phyloP scores from a whole-genome alignment of 2,113 vertebrate species.

The Atherinomorus stipes region DNA sequence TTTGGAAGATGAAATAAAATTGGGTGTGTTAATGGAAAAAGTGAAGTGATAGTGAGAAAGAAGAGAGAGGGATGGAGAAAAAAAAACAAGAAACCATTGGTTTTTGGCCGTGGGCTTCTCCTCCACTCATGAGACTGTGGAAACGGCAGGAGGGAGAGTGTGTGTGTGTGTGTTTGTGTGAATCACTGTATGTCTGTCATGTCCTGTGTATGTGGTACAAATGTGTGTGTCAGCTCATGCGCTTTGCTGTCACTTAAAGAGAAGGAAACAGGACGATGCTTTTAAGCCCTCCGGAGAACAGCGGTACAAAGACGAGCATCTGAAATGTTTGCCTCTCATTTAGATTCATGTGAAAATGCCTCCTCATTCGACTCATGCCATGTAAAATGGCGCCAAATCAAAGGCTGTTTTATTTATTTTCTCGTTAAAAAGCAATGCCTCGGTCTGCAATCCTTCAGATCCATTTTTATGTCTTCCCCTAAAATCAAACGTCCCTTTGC shows the following conservation, averaged over 20 bases:
- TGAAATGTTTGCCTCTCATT: slow-evolving; percentile 65
- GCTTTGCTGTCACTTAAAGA: slow-evolving; percentile 69
- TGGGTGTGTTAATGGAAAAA: slow-evolving; percentile 59
- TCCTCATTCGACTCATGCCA: slow-evolving; percentile 56
- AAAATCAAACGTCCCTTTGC: slow-evolving; percentile 65
- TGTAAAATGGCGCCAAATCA: slow-evolving; percentile 66
- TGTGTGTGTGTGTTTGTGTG: slow-evolving; percentile 31
- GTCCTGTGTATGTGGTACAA: slow-evolving; percentile 26
- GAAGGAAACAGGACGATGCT: slow-evolving; percentile 55
- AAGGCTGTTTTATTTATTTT: slow-evolving; percentile 67
- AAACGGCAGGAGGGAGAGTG: slow-evolving; percentile 64
- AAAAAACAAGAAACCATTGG: slow-evolving; percentile 63
- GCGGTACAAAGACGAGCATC: slow-evolving; percentile 60
- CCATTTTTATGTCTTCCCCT: slow-evolving; percentile 63
- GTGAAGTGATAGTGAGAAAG: slow-evolving; percentile 47
- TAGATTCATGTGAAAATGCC: slow-evolving; percentile 43
- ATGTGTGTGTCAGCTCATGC: slow-evolving; percentile 47
- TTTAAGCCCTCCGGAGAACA: slow-evolving; percentile 63
- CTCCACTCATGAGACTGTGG: slow-evolving; percentile 74
- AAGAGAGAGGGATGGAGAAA: slow-evolving; percentile 14
- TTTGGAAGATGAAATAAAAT: slow-evolving; percentile 69
- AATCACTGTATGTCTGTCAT: slow-evolving; percentile 39
- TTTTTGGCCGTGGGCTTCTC: slow-evolving; percentile 74
- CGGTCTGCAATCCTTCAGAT: slow-evolving; percentile 54
- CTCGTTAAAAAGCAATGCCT: slow-evolving; percentile 58